Base-by-base conservation (phyloP, 2,113 vertebrate species). In the Origma solitaria region DNA sequence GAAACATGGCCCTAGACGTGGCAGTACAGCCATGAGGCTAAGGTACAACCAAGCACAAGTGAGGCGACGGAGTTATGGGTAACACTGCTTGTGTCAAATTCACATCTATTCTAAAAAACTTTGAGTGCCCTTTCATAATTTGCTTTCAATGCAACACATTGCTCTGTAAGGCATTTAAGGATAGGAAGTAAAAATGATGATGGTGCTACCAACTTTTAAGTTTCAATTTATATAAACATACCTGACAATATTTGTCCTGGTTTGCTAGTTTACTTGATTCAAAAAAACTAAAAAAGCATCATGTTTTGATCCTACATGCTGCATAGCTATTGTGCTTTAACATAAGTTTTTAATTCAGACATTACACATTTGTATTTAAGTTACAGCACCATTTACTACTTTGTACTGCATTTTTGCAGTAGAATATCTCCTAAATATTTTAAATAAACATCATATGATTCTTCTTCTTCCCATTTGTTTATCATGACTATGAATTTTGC, bases 261-360 rank as follows among this genome's bases (percentile, higher is more conserved):
- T 38, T 83, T 83, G 3, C 9, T n/a, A 14, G 15, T 8, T 44
- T 54, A 17, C 45, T 64, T 79, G 50, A 10, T 38, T 75, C 35
- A 87, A 57, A 38, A 71, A 78, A 89, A 56, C 35, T 24, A n/a
- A 71, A 78, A 49, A 62, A 10, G 0, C 4, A 13, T 18, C 0
- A 2, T 53, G 16, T n/a, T 94, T 93, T 82, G 9, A 19, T 69
- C 31, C 38, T 49, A 27, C 1, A 2, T 28, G 15, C 4, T 25
- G 6, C 23, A 13, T 27, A 54, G 9, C 15, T 51, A 13, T 27
- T 75, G 14, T 3, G 2, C 18, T 60, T 73, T 66, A 35, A n/a
- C 0, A 0, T 10, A 6, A 53, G 22, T 45, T 92, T 85, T 31
- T 3, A 53, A 66, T 45, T 62, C 16, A 61, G 11, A 23, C 1